Evolutionary conservation across 2,113 vertebrate genomes (phyloP), one percentile per base, ranked within the genome.

Genomic region (Herpetotheres cachinnans): DNA sequence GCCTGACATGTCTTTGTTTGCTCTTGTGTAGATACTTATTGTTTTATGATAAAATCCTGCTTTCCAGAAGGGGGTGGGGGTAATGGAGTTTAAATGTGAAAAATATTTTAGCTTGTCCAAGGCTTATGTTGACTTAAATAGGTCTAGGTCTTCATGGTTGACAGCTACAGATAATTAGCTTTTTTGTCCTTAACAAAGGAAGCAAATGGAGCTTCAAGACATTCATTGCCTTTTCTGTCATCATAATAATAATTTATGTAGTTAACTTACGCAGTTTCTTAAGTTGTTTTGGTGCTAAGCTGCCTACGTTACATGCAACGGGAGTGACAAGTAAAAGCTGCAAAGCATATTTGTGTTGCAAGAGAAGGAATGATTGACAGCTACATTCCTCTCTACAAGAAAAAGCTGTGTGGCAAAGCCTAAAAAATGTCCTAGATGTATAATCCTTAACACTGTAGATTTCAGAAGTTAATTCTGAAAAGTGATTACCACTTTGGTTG

Each of bases 131-230:
- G 89, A 91, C 40, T 88, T 96, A 97, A 97, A 94, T 95, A 94
- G 36, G 22, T 93, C 82, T 93, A 95, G 88, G 89, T 93, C 92
- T 98, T 98, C 87, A 65, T 89, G 95, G 95, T 85, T 98, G 95
- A 80, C 61, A 66, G 93, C 95, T 97, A 86, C 91, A 95, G 90
- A 95, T 97, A 97, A 97, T 98, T 97, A 96, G 86, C 86, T 96
- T 97, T 98, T 96, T 97, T 81, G 95, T 97, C 58, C 36, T 97
- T 96, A 97, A 96, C 82, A 97, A 98, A 98, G 96, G 97, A 94
- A 95, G 78, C 91, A 96, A 97, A 96, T 90, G 93, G 88, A 96
- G 74, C 95, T 58, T 55, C 93, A 95, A 93, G 88, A 76, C 74
- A 92, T 81, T 96, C 62, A 62, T 95, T 97, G 89, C 89, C 61